These are phyloP conservation scores for Ochropacha duplaris DNA, from an alignment of 2,888 invertebrate genomes.

Conservation along the genomic window DNA sequence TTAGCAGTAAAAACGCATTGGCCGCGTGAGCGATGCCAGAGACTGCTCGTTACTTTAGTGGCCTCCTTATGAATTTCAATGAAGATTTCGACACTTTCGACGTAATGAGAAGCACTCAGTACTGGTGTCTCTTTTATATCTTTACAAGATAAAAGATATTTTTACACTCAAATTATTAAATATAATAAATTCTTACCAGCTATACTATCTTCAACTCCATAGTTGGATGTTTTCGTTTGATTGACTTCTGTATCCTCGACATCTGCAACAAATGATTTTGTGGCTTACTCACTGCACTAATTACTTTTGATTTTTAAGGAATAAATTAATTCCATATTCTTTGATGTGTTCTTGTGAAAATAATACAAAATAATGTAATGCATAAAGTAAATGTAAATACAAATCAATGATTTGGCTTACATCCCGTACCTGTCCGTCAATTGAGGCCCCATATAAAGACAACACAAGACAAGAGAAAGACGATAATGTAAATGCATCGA, in stretches of 20 bases:
- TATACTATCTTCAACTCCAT: slow-evolving; percentile 42
- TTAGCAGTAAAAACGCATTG: slow-evolving; percentile 82
- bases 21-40: slow-evolving; percentile 47
- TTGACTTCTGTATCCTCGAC: slow-evolving; percentile 35
- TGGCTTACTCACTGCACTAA: background rate
- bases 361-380: background rate
- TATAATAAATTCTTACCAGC: slow-evolving; percentile 38
- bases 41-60: slow-evolving; percentile 72
- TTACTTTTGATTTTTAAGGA: background rate
- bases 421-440: background rate
- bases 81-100: slow-evolving; percentile 61
- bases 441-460: slow-evolving; percentile 28
- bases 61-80: slow-evolving; percentile 81
- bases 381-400: too few species aligned
- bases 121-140: slow-evolving; percentile 35
- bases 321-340: background rate
- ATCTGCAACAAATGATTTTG: slow-evolving; percentile 35
- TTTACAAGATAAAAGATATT: slow-evolving; percentile 13
- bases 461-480: slow-evolving; percentile 51
- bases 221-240: slow-evolving; percentile 31
- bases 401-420: background rate
- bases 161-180: slow-evolving; percentile 8
- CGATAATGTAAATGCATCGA: slow-evolving; percentile 58
- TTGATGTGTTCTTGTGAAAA: background rate
- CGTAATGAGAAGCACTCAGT: slow-evolving; percentile 55